Evolutionary conservation across 2,888 invertebrate genomes (phyloP).

Genomic region (Meta bourneti): DNA sequence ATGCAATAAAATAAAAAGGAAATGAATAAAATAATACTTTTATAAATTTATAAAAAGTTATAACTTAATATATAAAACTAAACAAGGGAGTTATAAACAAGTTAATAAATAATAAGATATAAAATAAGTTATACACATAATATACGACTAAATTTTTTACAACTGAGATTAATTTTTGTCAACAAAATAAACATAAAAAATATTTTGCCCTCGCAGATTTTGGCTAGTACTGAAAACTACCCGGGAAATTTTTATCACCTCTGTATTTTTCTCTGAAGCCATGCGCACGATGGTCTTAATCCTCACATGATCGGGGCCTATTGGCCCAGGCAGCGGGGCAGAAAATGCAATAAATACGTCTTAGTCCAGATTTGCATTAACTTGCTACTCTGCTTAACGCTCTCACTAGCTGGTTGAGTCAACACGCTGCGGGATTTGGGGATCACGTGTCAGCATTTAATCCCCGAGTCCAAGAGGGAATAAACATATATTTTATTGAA

Average conservation of each 20-base stretch:
- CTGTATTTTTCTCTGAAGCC: background rate
- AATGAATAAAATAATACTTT: too few species aligned
- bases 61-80: too few species aligned
- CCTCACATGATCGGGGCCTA: background rate
- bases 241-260: too few species aligned
- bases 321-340: conserved; percentile 20
- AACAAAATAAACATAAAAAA: background rate
- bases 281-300: background rate
- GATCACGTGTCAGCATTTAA: conserved; percentile 52
- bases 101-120: too few species aligned
- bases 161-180: background rate
- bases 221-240: too few species aligned
- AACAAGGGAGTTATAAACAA: too few species aligned
- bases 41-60: too few species aligned
- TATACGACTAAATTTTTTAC: background rate
- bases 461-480: background rate
- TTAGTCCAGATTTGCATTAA: conserved; percentile 62
- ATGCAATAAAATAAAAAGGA: too few species aligned
- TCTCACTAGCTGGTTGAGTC: background rate
- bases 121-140: background rate
- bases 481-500: conserved; percentile 1
- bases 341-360: conserved; percentile 67
- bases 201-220: too few species aligned
- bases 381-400: conserved; percentile 40
- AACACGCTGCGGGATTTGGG: background rate